Conservation (phyloP, 2,113 vertebrate genomes). For the Lepus timidus region DNA sequence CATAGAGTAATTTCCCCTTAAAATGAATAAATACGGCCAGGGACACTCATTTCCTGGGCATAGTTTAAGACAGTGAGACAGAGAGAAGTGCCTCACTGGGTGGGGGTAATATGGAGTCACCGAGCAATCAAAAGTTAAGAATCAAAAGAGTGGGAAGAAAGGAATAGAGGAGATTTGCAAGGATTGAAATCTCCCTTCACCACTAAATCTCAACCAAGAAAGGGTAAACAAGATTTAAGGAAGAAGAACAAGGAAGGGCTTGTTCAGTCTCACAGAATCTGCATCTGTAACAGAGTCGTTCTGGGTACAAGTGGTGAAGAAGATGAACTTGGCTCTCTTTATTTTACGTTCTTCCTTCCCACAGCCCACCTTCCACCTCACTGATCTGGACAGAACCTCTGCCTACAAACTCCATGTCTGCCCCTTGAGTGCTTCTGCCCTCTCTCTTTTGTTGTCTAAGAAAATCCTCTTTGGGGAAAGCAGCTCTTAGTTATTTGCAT, state of each 20-base stretch:
- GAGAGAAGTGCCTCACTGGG: background rate
- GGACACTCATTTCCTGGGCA: background rate
- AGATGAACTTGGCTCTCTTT: background rate
- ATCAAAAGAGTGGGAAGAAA: background rate
- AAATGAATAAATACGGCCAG: background rate
- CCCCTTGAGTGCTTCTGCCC: background rate
- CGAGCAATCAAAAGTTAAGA: background rate
- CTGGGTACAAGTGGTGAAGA: background rate
- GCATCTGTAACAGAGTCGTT: background rate
- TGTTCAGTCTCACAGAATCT: background rate
- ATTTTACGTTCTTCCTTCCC: background rate
- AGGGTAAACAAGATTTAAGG: background rate
- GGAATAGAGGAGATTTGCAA: background rate
- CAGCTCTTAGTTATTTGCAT: background rate
- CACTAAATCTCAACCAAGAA: background rate
- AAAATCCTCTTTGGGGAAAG: constrained; percentile 45
- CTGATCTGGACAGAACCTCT: background rate
- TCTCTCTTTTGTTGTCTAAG: background rate
- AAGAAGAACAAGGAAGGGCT: background rate
- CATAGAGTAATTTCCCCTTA: background rate
- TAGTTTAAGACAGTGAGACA: background rate
- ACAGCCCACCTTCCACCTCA: rapidly evolving
- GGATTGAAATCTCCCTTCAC: background rate
- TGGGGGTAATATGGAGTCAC: background rate
- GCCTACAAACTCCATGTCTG: background rate